Evolutionary conservation across 2,888 invertebrate species (phyloP).

Genomic region (Oscheius onirici): DNA sequence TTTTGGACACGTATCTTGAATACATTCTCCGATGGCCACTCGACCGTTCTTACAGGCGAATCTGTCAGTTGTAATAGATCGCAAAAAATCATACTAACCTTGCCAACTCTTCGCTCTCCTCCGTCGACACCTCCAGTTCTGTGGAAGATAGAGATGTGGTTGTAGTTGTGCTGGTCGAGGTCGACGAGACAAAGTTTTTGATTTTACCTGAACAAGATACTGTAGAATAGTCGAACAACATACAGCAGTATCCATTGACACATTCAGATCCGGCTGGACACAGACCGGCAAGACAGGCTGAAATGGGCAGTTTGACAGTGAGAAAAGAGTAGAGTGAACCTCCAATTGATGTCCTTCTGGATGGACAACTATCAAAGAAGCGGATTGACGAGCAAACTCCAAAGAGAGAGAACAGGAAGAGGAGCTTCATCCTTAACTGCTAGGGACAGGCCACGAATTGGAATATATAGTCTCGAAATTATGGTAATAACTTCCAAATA

Average conservation of each 20-base stretch:
- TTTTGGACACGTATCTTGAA: constrained; percentile 52
- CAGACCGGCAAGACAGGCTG: constrained; percentile 59
- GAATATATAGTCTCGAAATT: constrained; percentile 2
- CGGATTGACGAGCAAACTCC: constrained; percentile 15
- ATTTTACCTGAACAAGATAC: neutral
- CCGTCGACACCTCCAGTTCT: constrained; percentile 10
- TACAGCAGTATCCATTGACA: constrained; percentile 59
- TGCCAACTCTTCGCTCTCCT: constrained; percentile 27
- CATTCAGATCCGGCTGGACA: constrained; percentile 62
- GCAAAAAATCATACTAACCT: neutral
- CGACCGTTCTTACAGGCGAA: constrained; percentile 39
- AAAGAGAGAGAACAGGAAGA: neutral
- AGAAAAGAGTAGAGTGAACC: constrained; percentile 32
- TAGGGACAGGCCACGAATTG: constrained; percentile 7
- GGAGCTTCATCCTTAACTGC: neutral
- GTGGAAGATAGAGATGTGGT: neutral
- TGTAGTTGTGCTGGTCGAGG: neutral
- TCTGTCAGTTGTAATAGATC: neutral
- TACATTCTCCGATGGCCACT: constrained; percentile 56
- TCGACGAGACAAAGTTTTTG: neutral
- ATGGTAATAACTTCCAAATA: constrained; percentile 26
- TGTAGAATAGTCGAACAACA: neutral
- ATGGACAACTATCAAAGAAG: constrained; percentile 59
- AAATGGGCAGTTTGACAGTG: constrained; percentile 14
- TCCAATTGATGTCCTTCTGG: constrained; percentile 54